Percentiles rank a stretch among this genome's conserved stretches.
phyloP scores from a whole-genome alignment of 37 sponge, comb jelly and placozoan species.

The Corticium candelabrum region DNA sequence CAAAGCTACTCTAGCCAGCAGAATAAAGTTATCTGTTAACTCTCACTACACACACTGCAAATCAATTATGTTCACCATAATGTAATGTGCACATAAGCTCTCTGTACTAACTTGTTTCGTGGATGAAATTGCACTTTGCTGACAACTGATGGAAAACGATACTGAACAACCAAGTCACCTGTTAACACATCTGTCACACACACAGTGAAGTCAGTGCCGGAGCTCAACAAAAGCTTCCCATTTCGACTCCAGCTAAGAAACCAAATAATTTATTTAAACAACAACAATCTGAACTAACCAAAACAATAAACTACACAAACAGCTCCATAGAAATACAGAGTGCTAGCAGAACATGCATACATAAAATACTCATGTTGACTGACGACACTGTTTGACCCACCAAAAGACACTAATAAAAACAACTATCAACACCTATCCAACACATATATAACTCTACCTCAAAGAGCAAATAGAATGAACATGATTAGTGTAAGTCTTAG shows the following conservation, averaged over 20 bases:
- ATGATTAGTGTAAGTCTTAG: constrained; percentile 67
- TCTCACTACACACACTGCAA: too few relatives aligned
- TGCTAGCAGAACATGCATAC: too few relatives aligned
- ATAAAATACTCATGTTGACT: too few relatives aligned
- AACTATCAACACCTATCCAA: not conserved
- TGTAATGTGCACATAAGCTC: too few relatives aligned
- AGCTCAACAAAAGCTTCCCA: constrained; percentile 71
- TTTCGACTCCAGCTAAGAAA: constrained; percentile 63
- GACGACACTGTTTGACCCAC: too few relatives aligned
- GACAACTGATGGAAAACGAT: constrained; percentile 83
- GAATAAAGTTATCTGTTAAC: too few relatives aligned
- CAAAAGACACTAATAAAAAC: too few relatives aligned
- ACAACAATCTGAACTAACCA: not conserved
- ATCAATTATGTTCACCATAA: too few relatives aligned
- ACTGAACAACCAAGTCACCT: constrained; percentile 65
- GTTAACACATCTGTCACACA: constrained; percentile 77
- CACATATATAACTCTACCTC: constrained; percentile 34
- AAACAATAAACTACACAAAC: too few relatives aligned
- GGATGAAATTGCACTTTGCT: constrained; percentile 91
- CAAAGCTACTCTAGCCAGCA: too few relatives aligned
- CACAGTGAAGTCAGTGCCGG: constrained; percentile 86
- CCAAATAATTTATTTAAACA: constrained; percentile 11
- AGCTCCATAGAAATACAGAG: too few relatives aligned
- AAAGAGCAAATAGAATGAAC: constrained; percentile 89
- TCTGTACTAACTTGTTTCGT: constrained; percentile 56